Base-by-base conservation (phyloP, 2,797 vertebrate species). In the Gallinago stenura region DNA sequence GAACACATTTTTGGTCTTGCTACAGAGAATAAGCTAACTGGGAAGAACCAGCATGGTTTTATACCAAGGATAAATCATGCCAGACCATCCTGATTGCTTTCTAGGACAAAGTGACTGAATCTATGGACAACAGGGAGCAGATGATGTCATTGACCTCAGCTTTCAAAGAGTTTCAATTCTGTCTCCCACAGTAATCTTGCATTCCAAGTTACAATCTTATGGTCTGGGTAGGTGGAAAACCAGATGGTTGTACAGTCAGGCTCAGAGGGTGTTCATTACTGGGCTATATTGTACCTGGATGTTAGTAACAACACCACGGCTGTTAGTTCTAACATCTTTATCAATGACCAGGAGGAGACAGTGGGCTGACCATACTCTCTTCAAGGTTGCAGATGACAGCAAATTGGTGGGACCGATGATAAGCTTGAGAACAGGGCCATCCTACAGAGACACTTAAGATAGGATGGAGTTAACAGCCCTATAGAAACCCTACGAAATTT, bases 361-460 rank as follows among this genome's bases (percentile, higher is more conserved):
- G n/a, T 54, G 53, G 6, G 28, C 13, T 9, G 13, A 46, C 12
- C 0, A 0, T 6, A 37, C 2, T 1, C 2, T 48, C 28, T 62
- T 37, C 39, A 43, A 30, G 20, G 13, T 39, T 83, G 31, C 21
- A 86, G 11, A 15, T n/a, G 39, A 73, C 35, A 64, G 4, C 7
- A 45, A n/a, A 58, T 4, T 10, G 11, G 9, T 68, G 24, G 22
- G 15, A 60, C 1, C 2, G 31, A 21, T 15, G 5, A 33, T 33
- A 70, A 54, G 3, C 13, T 61, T 58, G 45, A 83, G 15, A 28
- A 64, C 10, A 45, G 9, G 9, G 3, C 1, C 31, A 50, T 45
- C 35, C 41, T 7, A 39, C 4, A 37, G 22, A 25, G 10, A 28
- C 4, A 13, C 5, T 53, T 57, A 56, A 46, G 12, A 45, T 4